Conservation (phyloP, 2,797 vertebrate species). For the Cirrhinus mrigala region DNA sequence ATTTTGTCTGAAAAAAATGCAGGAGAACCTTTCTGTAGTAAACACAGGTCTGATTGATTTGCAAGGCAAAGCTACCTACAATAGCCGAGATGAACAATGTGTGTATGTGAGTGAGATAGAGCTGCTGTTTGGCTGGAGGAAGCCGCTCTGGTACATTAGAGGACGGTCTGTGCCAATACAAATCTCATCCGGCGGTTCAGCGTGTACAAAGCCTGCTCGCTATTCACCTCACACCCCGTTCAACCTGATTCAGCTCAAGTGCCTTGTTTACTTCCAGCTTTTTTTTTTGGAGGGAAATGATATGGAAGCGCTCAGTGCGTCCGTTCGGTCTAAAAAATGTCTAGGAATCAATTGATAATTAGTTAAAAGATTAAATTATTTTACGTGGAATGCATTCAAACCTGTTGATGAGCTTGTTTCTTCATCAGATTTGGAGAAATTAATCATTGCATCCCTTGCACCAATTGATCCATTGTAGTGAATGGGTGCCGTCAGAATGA, state of each 20-base stretch:
- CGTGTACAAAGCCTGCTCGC: not conserved
- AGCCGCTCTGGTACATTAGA: not conserved
- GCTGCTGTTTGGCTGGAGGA: conserved; percentile 1
- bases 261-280: conserved; percentile 14
- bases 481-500: not conserved
- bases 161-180: conserved; percentile 39
- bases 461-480: not conserved
- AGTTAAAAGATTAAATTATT: not conserved
- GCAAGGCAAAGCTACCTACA: conserved; percentile 43
- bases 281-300: not conserved
- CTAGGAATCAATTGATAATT: not conserved
- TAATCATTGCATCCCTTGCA: not conserved
- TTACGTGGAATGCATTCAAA: not conserved
- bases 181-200: not conserved
- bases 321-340: not conserved
- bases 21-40: not conserved
- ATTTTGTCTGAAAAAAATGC: not conserved
- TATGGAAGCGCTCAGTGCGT: conserved; percentile 49
- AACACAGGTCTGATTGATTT: conserved; percentile 45
- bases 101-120: not conserved
- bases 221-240: conserved; percentile 20
- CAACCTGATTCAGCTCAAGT: conserved; percentile 26
- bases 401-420: not conserved
- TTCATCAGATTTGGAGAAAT: not conserved
- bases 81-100: not conserved